phyloP scores from a whole-genome alignment of 2,888 invertebrate species.

The Oscheius onirici region DNA sequence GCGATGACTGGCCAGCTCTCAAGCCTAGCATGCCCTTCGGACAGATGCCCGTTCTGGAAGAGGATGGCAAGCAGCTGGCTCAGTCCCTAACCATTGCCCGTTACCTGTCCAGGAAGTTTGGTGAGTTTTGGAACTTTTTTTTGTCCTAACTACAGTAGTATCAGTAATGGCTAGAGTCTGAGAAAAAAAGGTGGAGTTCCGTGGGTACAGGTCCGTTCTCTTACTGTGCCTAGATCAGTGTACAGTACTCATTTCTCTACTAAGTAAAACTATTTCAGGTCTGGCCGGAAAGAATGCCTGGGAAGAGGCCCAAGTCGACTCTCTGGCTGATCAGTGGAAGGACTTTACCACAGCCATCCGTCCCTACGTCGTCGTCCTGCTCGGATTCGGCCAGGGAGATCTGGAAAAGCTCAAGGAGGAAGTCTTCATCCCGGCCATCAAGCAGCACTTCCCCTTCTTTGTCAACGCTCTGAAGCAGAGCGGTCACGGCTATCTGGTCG shows the following conservation, averaged over 20 bases:
- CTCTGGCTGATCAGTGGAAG: constrained; percentile 53
- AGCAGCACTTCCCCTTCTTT: constrained; percentile 58
- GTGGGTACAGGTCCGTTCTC: no score
- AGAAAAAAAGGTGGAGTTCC: no score
- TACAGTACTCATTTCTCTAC: neutral
- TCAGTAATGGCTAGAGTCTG: neutral
- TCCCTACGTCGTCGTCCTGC: constrained; percentile 41
- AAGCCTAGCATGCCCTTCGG: constrained; percentile 55
- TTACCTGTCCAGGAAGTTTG: constrained; percentile 45
- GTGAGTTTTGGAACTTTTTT: constrained; percentile 27
- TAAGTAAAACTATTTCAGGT: constrained; percentile 32
- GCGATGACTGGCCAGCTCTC: constrained; percentile 49
- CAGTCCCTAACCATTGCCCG: constrained; percentile 55
- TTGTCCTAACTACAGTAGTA: neutral
- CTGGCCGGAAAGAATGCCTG: constrained; percentile 48
- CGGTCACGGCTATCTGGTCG: constrained; percentile 57
- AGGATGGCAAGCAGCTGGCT: constrained; percentile 48
- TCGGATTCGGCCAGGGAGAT: constrained; percentile 53
- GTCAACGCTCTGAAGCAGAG: constrained; percentile 45
- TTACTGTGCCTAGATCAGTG: no score
- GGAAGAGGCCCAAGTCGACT: constrained; percentile 51
- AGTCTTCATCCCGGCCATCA: constrained; percentile 55
- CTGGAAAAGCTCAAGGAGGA: constrained; percentile 38
- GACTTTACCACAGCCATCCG: constrained; percentile 45
- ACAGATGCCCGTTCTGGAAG: constrained; percentile 51